A percentile compares a stretch with the other conserved stretches of the same genome.
phyloP scores from a whole-genome alignment of 2,113 vertebrate species.

The Calypte anna region DNA sequence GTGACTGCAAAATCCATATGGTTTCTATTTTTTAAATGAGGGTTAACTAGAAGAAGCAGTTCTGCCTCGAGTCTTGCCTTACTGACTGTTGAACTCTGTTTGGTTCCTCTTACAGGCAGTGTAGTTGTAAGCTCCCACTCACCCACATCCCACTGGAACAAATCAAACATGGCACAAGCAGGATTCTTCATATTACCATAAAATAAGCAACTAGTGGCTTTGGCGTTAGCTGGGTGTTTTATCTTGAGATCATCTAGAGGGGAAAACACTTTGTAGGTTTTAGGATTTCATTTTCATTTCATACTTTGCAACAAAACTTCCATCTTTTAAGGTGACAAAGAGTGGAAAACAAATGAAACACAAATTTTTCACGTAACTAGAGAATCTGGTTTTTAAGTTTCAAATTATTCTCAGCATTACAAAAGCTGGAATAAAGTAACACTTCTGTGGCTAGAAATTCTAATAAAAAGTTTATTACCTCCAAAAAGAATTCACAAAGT shows the following conservation, averaged over 20 bases:
- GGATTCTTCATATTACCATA: neutral
- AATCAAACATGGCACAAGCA: neutral
- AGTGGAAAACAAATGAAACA: neutral
- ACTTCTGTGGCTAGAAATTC: neutral
- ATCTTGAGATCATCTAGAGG: neutral
- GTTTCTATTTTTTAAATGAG: neutral
- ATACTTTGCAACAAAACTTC: neutral
- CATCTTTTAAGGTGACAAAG: neutral
- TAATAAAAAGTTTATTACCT: neutral
- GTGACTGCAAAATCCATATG: neutral
- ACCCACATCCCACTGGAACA: neutral
- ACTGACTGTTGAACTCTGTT: neutral
- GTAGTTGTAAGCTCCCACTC: neutral
- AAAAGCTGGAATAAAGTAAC: neutral
- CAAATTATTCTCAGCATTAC: neutral
- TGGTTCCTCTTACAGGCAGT: neutral
- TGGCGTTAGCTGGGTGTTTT: neutral
- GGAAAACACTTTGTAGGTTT: neutral
- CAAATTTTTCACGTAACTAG: neutral
- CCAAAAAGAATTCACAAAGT: neutral
- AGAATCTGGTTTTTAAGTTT: neutral
- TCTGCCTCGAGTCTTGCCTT: neutral
- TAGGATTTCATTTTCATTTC: neutral
- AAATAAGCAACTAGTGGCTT: neutral
- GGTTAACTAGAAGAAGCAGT: neutral